Percentiles rank a stretch among this genome's conserved stretches.
These are phyloP conservation scores for Nothobranchius furzeri DNA, from an alignment of 2,113 vertebrate species.

Conservation along the genomic window DNA sequence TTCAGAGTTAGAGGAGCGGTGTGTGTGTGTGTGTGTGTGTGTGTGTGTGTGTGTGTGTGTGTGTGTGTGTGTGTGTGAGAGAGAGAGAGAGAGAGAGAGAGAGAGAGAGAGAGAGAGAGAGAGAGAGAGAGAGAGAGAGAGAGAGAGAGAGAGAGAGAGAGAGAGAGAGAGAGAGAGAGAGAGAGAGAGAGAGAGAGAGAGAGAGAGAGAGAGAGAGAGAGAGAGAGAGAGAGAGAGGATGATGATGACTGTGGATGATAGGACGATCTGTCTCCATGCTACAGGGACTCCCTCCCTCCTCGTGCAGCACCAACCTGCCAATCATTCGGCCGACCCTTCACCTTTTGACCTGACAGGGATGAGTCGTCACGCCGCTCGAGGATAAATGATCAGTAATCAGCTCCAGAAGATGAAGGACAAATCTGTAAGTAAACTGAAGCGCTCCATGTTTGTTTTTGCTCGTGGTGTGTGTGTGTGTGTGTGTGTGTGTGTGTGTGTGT, in stretches of 20 bases:
- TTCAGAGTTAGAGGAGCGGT: too few relatives aligned
- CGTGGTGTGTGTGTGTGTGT: conserved; percentile 15
- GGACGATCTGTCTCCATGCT: conserved; percentile 36
- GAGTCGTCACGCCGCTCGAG: conserved; percentile 26
- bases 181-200: too few relatives aligned
- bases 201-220: too few relatives aligned
- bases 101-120: too few relatives aligned
- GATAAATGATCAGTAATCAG: conserved; percentile 57
- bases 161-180: neutral
- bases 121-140: too few relatives aligned
- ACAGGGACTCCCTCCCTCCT: conserved; percentile 44
- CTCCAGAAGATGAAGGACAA: conserved; percentile 56
- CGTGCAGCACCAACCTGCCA: conserved; percentile 40
- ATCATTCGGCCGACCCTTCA: conserved; percentile 36
- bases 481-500: conserved; percentile 14
- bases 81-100: too few relatives aligned
- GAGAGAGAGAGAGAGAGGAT: neutral
- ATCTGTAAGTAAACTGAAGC: conserved; percentile 56
- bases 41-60: too few relatives aligned
- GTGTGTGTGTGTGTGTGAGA: too few relatives aligned
- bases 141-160: too few relatives aligned
- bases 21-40: too few relatives aligned
- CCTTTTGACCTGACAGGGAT: conserved; percentile 38
- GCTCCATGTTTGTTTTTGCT: neutral
- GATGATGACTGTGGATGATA: conserved; percentile 43